Evolutionary conservation across 2,113 vertebrate genomes (phyloP), one percentile per base, ranked within the genome.

Genomic region (Heterotilapia buettikoferi): DNA sequence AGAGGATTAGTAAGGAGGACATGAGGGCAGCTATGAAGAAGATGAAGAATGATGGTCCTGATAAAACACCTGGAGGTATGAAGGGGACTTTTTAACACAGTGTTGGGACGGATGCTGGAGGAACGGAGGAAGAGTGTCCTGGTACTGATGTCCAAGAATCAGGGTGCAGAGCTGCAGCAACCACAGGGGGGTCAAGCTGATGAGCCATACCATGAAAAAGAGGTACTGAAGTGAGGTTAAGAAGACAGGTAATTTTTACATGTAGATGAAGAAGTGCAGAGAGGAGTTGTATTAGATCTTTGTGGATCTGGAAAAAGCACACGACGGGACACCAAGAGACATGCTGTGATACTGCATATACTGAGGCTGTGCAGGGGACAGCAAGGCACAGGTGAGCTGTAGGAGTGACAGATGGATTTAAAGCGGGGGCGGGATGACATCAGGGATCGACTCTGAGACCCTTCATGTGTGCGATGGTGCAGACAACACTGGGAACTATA

Each of bases 291-390:
- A 0, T 16, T 2, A 29, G 0, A 8, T 43, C 11, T 1, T 6
- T 71, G 66, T 71, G 66, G 66, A 6, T 71, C 5, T 14, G 21
- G 36, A 24, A 14, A 43, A 43, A 71, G 2, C 63, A 0, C 36
- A 21, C 0, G 63, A 0, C 12, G 2, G 63, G 36, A 38, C n/a
- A 12, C 63, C 0, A 14, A 40, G 36, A 68, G 36, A 43, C 1
- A 1, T 1, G 24, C 63, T 14, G 66, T 2, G n/a, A n/a, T 9
- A 16, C 61, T 66, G 19, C 0, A 1, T 2, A 56, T 56, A 24
- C 13, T 59, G 61, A 66, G 33, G 63, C 19, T 68, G 63, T 1
- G 33, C 63, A 68, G 63, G 63, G 40, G 33, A 0, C 33, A 40
- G 33, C 19, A 0, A 0, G 63, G 5, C 61, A 36, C 31, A 19